A percentile compares a stretch with the other conserved stretches of the same genome.
These are phyloP conservation scores for Aradophagus sp. DNA, from an alignment of 1,140 invertebrate genomes.

Conservation along the genomic window DNA sequence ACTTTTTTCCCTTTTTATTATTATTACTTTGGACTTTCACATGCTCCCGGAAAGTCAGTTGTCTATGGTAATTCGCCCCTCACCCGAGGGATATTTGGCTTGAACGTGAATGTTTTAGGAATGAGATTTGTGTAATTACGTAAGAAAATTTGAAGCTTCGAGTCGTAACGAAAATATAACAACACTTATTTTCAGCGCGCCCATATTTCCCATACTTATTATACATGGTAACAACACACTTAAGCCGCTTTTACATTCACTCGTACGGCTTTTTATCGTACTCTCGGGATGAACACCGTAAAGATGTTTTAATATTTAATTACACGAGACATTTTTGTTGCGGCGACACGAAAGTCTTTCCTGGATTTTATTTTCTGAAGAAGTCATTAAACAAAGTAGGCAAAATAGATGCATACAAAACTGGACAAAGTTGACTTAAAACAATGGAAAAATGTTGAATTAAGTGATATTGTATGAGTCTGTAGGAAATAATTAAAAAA, in stretches of 20 bases:
- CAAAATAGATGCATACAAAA: no score
- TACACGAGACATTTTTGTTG: conserved; percentile 14
- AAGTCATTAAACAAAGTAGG: no score
- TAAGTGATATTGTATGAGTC: no score
- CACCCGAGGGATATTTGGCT: no score
- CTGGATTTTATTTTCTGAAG: conserved; percentile 2
- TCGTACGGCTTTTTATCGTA: conserved; percentile 39
- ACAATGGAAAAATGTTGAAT: no score
- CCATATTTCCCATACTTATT: conserved; percentile 30
- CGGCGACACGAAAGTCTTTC: conserved; percentile 10
- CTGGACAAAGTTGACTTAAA: no score
- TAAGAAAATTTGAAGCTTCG: neutral
- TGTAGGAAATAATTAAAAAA: no score
- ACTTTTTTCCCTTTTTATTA: no score
- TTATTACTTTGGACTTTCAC: no score
- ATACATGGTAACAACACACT: conserved; percentile 30
- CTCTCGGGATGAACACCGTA: conserved; percentile 29
- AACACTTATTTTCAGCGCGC: conserved; percentile 33
- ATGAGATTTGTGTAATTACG: conserved; percentile 3
- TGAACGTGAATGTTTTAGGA: no score
- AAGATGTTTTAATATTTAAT: conserved; percentile 39
- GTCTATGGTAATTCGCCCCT: no score
- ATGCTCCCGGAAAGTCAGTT: no score
- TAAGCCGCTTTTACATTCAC: conserved; percentile 43
- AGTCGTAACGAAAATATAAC: conserved; percentile 33